Conservation (phyloP, 2,888 invertebrate species). For the Leptinotarsa juncta region DNA sequence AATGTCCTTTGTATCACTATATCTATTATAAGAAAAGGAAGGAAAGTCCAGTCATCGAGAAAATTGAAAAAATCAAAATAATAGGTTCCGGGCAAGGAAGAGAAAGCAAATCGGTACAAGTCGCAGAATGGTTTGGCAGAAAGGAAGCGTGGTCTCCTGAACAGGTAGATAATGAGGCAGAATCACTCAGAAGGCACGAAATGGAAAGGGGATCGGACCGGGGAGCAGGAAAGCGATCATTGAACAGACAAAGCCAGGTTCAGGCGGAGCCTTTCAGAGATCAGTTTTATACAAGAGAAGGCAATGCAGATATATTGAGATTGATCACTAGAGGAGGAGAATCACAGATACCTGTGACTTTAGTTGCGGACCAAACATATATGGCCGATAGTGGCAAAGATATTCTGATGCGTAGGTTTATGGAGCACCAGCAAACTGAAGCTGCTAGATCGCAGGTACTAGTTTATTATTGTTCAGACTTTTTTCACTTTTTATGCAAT, state of each 20-base stretch:
- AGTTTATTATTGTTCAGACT: neutral
- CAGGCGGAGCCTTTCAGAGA: conserved; percentile 66
- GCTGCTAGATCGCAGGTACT: conserved; percentile 47
- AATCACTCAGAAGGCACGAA: conserved; percentile 81
- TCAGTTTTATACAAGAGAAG: conserved; percentile 84
- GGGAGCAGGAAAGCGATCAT: conserved; percentile 53
- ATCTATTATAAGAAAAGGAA: conserved; percentile 81
- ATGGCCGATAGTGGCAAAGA: conserved; percentile 83
- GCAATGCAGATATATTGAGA: conserved; percentile 85
- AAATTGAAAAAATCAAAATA: conserved; percentile 40
- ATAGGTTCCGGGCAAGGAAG: conserved; percentile 72
- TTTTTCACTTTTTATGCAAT: too few species aligned
- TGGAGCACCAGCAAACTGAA: conserved; percentile 76
- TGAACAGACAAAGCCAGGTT: conserved; percentile 52
- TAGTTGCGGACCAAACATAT: conserved; percentile 63
- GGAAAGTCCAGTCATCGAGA: conserved; percentile 76
- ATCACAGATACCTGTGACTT: conserved; percentile 62
- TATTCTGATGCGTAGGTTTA: conserved; percentile 84
- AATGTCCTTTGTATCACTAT: conserved; percentile 85
- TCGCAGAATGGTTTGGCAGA: conserved; percentile 80
- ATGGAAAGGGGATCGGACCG: conserved; percentile 81
- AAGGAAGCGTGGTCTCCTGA: conserved; percentile 91
- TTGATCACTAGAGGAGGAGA: conserved; percentile 74
- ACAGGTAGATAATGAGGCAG: conserved; percentile 69
- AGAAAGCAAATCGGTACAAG: conserved; percentile 82